Percentiles rank a stretch among this genome's conserved stretches.
These are phyloP conservation scores for Ariolimax columbianus DNA, from an alignment of 2,888 invertebrate genomes.

Conservation along the genomic window DNA sequence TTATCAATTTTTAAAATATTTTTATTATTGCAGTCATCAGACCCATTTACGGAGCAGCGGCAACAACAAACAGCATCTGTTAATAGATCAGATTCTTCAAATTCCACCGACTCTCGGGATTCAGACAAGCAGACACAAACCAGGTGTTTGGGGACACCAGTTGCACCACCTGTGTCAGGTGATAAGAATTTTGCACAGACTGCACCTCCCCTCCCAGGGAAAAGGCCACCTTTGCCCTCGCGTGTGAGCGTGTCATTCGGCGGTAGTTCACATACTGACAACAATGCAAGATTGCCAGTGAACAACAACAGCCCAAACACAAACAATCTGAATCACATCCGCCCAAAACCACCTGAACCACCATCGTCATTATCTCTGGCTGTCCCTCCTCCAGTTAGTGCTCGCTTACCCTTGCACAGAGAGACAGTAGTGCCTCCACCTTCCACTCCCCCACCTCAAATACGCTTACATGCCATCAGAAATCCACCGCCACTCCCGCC, in stretches of 20 bases:
- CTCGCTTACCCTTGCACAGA: background rate
- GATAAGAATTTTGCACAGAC: background rate
- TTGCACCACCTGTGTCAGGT: background rate
- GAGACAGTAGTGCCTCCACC: background rate
- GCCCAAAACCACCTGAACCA: background rate
- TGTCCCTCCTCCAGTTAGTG: background rate
- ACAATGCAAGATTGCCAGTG: background rate
- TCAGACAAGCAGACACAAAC: background rate
- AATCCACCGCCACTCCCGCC: background rate
- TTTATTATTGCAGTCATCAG: constrained; percentile 4
- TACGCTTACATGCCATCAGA: background rate
- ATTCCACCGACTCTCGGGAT: background rate
- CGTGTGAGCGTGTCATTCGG: background rate
- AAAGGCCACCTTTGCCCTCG: background rate
- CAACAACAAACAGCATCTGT: background rate
- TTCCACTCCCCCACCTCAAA: background rate
- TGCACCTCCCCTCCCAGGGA: constrained; percentile 1
- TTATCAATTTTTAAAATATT: background rate
- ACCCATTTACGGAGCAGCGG: background rate
- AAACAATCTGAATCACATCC: background rate
- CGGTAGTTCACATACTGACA: background rate
- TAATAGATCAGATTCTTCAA: constrained; percentile 4
- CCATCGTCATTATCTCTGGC: background rate
- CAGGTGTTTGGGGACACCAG: background rate
- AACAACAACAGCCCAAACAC: background rate